phyloP scores from a whole-genome alignment of 1,140 invertebrate genomes.

The Helicoverpa armigera region DNA sequence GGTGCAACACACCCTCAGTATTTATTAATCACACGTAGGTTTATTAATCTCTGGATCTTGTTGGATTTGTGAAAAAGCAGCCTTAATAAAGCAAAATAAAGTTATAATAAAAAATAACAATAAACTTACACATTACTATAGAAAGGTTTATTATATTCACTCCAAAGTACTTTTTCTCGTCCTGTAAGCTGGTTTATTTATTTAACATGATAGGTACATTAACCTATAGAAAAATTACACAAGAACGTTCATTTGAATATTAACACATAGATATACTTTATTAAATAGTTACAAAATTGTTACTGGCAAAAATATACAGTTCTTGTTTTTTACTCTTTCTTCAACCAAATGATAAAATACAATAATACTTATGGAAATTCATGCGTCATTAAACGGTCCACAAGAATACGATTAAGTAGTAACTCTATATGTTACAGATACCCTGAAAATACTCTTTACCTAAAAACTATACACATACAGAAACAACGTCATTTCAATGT shows the following conservation, averaged over 20 bases:
- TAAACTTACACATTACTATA: slow-evolving; percentile 14
- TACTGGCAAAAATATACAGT: too few species aligned
- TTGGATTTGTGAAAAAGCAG: neutral
- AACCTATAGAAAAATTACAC: too few species aligned
- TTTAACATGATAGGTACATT: neutral
- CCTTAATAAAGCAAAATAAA: neutral
- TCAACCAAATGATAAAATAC: too few species aligned
- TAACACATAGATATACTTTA: too few species aligned
- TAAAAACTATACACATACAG: neutral
- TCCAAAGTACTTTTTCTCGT: neutral
- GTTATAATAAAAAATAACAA: slow-evolving; percentile 13
- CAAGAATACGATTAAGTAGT: neutral
- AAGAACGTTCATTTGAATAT: too few species aligned
- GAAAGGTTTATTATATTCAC: slow-evolving; percentile 3
- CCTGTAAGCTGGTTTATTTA: neutral
- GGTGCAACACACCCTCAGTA: too few species aligned
- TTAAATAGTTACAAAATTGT: too few species aligned
- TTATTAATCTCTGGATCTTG: too few species aligned
- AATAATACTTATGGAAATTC: too few species aligned
- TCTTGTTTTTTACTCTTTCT: too few species aligned
- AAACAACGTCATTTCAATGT: neutral
- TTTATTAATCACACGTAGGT: too few species aligned
- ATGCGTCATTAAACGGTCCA: neutral
- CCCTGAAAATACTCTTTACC: neutral
- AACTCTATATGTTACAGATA: neutral